Evolutionary conservation across 2,113 vertebrate genomes (phyloP), one percentile per base, ranked within the genome.

Genomic region (Anser brachyrhynchus): DNA sequence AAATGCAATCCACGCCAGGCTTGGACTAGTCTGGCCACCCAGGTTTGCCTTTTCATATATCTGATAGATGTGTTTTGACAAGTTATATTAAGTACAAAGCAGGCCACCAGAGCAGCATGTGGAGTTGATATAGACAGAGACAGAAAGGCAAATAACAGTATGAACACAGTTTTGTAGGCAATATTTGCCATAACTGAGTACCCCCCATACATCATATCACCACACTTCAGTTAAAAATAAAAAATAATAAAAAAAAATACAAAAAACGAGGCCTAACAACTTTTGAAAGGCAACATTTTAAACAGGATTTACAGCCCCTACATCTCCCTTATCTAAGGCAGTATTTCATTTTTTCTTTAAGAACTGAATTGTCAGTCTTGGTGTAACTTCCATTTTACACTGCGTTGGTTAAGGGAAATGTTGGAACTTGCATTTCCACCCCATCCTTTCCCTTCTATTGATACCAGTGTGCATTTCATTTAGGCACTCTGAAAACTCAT

Each of bases 31-130:
- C 95, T 96, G 98, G 85, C 98, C 98, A 98, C 98, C 98, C 98
- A 98, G 95, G 93, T 96, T 98, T 98, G 94, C 90, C 88, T 97
- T 97, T 97, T 97, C 41, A 81, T 95, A 90, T 95, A 91, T 94
- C 97, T 97, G 98, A 98, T 98, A 98, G 98, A 98, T 98, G 96
- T 97, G 98, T 98, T 98, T 98, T 98, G 98, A 98, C 98, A 98
- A 98, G 98, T 97, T 98, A 98, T 98, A 98, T 98, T 98, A 98
- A 98, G 97, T 98, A 98, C 98, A 98, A 98, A 98, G 98, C 95
- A 95, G 90, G 97, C 97, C 98, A 98, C 97, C 87, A 92, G 97
- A 97, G 96, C 96, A 96, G 98, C 97, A 98, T 98, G 97, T 98
- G 98, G 97, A 98, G 97, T 97, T 98, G 97, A 98, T 98, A 96